Base-by-base conservation (phyloP, 2,113 vertebrate species). In the Leptosomus discolor region DNA sequence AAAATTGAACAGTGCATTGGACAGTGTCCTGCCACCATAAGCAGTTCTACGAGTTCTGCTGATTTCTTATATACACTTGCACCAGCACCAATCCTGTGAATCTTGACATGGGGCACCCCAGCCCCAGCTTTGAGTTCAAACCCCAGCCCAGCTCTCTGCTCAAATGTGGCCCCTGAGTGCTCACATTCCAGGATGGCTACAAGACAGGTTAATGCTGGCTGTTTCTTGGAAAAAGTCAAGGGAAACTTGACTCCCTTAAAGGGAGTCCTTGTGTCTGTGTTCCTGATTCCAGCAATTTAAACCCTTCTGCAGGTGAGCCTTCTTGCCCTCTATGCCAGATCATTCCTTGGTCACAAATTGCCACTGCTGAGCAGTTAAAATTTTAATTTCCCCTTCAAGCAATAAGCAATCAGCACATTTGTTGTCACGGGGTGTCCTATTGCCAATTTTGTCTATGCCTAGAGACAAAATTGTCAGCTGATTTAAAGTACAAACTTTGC, bases 251-350 rank as follows among this genome's bases (percentile, higher is more conserved):
- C 12, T 34, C 5, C 24, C 20, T 70, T 48, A 46, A 63, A 30
- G 4, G 6, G 11, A 63, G 4, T 32, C 15, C 5, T 21, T 53
- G 46, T 78, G 32, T 27, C 21, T 45, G 9, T 78, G 32, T 6
- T n/a, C n/a, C n/a, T n/a, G 19, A 50, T 54, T 74, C 11, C 27
- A 46, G 34, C 64, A 64, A 11, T 69, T 82, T 69, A 78, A 77
- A 15, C 4, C 5, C 12, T 81, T 73, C 39, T 69, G 24, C 15
- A 51, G 1, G 1, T n/a, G 4, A 1, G 2, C 5, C 4, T 41
- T 77, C 69, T 85, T 30, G 3, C 7, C 14, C 30, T 70, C n/a
- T 21, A 48, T 39, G 41, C 4, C 50, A 51, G 12, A 43, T 70
- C 45, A 46, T 78, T 85, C 46, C 10, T 68, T 41, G 27, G 19